Evolutionary conservation across 2,113 vertebrate genomes (phyloP).

Genomic region (Lates calcarifer): DNA sequence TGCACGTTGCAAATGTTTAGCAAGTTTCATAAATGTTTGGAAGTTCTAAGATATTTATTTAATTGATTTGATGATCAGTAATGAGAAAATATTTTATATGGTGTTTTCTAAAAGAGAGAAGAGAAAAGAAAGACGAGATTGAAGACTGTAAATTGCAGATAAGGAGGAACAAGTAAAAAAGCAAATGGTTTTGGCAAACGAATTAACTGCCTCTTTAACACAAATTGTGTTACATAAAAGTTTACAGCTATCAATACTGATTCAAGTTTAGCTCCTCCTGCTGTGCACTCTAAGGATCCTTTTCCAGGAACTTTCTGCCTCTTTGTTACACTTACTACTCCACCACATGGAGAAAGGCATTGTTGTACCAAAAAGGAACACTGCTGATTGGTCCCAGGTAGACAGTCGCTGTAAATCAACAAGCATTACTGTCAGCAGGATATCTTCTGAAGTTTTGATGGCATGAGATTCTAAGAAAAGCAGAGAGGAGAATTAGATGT

Average conservation of each 20-base stretch:
- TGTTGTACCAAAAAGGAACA: not conserved
- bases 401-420: not conserved
- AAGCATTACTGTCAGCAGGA: not conserved
- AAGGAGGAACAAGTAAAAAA: not conserved
- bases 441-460: not conserved
- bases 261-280: not conserved
- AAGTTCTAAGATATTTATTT: not conserved
- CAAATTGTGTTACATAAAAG: slow-evolving; percentile 12
- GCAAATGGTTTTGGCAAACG: slow-evolving; percentile 1
- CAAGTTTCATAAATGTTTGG: not conserved
- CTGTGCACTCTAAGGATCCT: not conserved
- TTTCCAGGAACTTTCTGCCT: not conserved
- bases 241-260: slow-evolving; percentile 8
- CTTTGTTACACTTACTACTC: slow-evolving; percentile 2
- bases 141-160: not conserved
- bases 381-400: not conserved
- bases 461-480: not conserved
- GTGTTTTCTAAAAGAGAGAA: not conserved
- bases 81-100: not conserved
- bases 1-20: not conserved
- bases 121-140: not conserved
- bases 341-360: not conserved
- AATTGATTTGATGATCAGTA: not conserved
- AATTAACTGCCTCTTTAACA: slow-evolving; percentile 20
- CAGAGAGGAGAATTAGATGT: not conserved